A percentile compares a stretch with the other conserved stretches of the same genome.
Conservation (phyloP, 2,888 invertebrate genomes). For the Nemurella pictetii region DNA sequence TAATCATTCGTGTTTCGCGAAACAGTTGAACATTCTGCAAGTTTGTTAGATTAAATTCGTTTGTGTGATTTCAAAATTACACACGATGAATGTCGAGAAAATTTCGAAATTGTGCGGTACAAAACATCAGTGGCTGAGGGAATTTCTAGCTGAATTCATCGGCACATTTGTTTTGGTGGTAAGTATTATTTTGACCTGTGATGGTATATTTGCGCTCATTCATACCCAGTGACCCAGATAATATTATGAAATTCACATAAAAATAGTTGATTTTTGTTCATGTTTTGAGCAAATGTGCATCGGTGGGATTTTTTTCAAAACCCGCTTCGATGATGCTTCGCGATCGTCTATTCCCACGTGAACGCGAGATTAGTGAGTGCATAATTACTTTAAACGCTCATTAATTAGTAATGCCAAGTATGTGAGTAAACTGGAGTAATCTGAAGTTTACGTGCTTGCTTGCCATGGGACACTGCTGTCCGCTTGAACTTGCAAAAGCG, state of each 20-base stretch:
- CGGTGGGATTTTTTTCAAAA: too few relatives aligned
- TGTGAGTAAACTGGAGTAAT: not conserved
- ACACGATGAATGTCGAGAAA: conserved; percentile 1
- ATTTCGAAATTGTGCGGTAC: not conserved
- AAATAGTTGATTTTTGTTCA: not conserved
- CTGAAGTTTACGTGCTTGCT: not conserved
- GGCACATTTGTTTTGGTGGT: conserved; percentile 20
- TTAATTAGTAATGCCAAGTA: not conserved
- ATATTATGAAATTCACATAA: too few relatives aligned
- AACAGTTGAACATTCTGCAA: not conserved
- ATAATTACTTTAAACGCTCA: not conserved
- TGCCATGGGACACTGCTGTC: not conserved
- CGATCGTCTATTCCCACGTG: not conserved
- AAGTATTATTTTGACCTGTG: not conserved
- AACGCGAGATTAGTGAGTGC: not conserved
- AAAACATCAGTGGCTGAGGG: not conserved
- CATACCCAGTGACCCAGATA: too few relatives aligned
- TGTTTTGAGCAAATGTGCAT: not conserved
- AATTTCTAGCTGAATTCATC: conserved; percentile 18
- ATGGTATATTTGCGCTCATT: not conserved
- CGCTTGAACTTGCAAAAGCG: not conserved
- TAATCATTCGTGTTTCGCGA: not conserved
- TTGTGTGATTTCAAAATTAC: not conserved
- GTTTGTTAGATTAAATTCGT: not conserved
- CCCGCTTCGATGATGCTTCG: not conserved